A percentile compares a stretch with the other conserved stretches of the same genome.
These are phyloP conservation scores for Pterostichus madidus DNA, from an alignment of 2,888 invertebrate species.

Conservation along the genomic window DNA sequence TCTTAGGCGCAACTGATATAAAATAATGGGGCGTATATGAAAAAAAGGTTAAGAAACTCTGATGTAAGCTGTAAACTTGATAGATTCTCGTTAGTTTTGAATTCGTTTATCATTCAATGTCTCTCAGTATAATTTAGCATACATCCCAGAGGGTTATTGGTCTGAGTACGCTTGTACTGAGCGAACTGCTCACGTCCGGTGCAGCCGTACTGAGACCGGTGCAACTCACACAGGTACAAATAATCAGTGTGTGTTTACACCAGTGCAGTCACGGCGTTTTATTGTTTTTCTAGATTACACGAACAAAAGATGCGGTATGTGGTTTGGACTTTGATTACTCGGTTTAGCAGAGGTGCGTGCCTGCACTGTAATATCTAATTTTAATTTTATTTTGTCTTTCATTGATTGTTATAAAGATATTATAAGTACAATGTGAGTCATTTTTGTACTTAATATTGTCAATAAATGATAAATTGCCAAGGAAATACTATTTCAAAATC, in stretches of 20 bases:
- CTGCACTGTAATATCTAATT: conserved; percentile 28
- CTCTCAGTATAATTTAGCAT: conserved; percentile 16
- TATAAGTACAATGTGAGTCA: conserved; percentile 10
- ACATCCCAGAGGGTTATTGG: conserved; percentile 74
- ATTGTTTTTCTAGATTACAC: conserved; percentile 27
- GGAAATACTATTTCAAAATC: background rate
- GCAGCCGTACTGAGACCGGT: conserved; percentile 68
- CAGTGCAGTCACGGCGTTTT: conserved; percentile 31
- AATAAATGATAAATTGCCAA: background rate
- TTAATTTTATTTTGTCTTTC: conserved; percentile 23
- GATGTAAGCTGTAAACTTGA: too few relatives aligned
- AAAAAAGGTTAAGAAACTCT: too few relatives aligned
- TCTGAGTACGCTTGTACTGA: conserved; percentile 68
- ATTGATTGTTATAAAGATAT: background rate
- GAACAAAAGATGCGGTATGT: conserved; percentile 2
- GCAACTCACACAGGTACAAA: conserved; percentile 29
- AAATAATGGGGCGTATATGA: too few relatives aligned
- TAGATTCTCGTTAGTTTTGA: background rate
- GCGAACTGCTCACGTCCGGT: conserved; percentile 67
- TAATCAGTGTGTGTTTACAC: conserved; percentile 5
- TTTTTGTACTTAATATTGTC: conserved; percentile 9
- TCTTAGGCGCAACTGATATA: too few relatives aligned
- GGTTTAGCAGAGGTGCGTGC: background rate
- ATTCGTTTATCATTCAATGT: background rate
- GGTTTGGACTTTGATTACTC: conserved; percentile 3